These are phyloP conservation scores for Odontophorus gujanensis DNA, from an alignment of 2,113 vertebrate species.

Conservation along the genomic window DNA sequence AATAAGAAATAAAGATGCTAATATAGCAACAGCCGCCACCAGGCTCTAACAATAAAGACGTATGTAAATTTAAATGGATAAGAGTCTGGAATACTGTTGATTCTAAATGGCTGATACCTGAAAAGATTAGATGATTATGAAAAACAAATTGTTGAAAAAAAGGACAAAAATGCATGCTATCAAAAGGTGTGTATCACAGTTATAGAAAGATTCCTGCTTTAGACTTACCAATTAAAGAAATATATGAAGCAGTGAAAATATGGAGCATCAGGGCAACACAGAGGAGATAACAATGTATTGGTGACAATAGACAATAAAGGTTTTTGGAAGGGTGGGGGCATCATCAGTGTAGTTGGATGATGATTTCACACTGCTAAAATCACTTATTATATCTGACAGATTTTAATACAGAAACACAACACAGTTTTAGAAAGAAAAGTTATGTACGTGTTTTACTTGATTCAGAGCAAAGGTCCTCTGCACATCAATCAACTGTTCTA, in stretches of 20 bases:
- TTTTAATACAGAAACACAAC: conserved; percentile 40
- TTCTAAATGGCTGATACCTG: background rate
- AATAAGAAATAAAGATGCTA: background rate
- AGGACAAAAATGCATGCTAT: background rate
- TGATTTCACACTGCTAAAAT: background rate
- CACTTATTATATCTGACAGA: conserved; percentile 28
- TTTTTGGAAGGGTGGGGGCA: background rate
- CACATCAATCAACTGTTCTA: conserved; percentile 39
- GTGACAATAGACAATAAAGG: background rate
- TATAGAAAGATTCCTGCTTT: background rate
- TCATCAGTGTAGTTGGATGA: background rate
- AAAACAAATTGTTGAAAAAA: background rate
- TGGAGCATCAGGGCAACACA: background rate
- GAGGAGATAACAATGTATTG: background rate
- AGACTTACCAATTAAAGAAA: background rate
- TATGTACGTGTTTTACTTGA: conserved; percentile 27
- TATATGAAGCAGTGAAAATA: background rate
- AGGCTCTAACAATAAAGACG: background rate
- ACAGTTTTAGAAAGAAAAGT: conserved; percentile 25
- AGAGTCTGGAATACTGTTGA: background rate
- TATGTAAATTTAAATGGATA: background rate
- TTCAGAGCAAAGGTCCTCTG: background rate
- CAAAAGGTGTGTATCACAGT: background rate
- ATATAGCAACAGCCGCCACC: background rate
- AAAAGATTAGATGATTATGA: background rate